These are phyloP conservation scores for Mallotus villosus DNA, from an alignment of 2,797 vertebrate species.

Conservation along the genomic window DNA sequence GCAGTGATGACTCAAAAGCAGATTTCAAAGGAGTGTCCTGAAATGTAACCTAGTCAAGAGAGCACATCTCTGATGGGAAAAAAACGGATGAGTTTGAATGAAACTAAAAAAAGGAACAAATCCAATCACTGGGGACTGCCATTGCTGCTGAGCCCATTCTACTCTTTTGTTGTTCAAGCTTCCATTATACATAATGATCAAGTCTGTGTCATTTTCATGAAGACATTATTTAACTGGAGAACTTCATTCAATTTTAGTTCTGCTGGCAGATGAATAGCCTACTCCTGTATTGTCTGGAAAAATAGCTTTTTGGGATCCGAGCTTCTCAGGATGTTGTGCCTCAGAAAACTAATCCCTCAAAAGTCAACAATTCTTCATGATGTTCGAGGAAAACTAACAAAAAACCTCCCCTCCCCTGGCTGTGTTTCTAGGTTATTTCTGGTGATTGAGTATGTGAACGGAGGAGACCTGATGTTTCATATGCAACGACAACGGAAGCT, in stretches of 20 bases:
- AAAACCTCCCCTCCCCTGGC: constrained; percentile 5
- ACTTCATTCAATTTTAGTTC: not conserved
- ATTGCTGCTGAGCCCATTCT: too few relatives aligned
- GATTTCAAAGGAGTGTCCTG: not conserved
- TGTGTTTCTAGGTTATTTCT: constrained; percentile 84
- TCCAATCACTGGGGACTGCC: too few relatives aligned
- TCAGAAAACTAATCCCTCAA: not conserved
- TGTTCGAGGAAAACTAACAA: too few relatives aligned
- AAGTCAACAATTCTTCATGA: constrained; percentile 11
- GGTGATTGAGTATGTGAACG: constrained; percentile 96
- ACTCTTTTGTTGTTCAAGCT: too few relatives aligned
- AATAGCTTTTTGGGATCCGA: not conserved
- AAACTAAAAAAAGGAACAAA: not conserved
- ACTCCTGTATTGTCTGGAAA: not conserved
- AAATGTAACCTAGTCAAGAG: not conserved
- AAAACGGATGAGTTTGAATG: too few relatives aligned
- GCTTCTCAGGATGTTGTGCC: not conserved
- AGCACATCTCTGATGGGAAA: too few relatives aligned
- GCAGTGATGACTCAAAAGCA: not conserved
- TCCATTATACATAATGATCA: too few relatives aligned
- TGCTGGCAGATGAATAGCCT: not conserved
- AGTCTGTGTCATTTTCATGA: too few relatives aligned
- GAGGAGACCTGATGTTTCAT: constrained; percentile 98
- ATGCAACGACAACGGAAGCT: constrained; percentile 98
- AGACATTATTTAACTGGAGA: not conserved